Evolutionary conservation across 1,140 invertebrate species (phyloP).

Genomic region (Littorina saxatilis): DNA sequence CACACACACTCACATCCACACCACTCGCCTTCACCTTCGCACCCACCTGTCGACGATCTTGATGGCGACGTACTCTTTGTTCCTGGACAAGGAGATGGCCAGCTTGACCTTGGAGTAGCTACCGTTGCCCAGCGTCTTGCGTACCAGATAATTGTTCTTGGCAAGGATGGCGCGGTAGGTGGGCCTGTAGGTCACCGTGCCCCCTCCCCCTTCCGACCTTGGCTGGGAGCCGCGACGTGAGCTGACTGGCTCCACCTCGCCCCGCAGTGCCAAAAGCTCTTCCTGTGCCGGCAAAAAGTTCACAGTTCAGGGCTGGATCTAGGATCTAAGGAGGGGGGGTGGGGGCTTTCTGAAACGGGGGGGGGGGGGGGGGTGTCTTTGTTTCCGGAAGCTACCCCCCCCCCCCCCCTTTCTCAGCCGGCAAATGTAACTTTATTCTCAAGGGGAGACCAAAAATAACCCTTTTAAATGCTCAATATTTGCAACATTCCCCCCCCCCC

Average conservation of each 20-base stretch:
- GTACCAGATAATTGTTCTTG: conserved; percentile 63
- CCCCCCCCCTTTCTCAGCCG: too few species aligned
- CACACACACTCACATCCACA: too few species aligned
- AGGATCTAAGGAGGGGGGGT: neutral
- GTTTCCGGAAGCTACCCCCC: too few species aligned
- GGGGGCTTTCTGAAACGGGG: neutral
- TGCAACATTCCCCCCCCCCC: neutral
- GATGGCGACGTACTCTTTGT: conserved; percentile 82
- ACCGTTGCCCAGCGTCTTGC: conserved; percentile 69
- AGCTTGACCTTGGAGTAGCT: conserved; percentile 75
- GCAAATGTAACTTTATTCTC: too few species aligned
- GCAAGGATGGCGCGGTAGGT: conserved; percentile 70
- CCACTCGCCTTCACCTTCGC: too few species aligned
- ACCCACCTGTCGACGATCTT: conserved; percentile 88
- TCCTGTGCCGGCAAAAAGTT: conserved; percentile 34
- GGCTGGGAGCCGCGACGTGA: conserved; percentile 48
- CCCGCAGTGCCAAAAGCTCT: conserved; percentile 67
- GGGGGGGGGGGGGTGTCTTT: neutral
- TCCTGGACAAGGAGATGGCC: conserved; percentile 59
- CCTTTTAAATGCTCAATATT: neutral
- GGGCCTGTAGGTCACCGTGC: conserved; percentile 66
- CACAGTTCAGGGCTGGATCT: too few species aligned
- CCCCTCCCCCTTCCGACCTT: conserved; percentile 53
- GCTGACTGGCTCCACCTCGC: conserved; percentile 62
- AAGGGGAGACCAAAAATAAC: too few species aligned